Base-by-base conservation (phyloP, 1,140 invertebrate genomes). In the Drosophila melanica region DNA sequence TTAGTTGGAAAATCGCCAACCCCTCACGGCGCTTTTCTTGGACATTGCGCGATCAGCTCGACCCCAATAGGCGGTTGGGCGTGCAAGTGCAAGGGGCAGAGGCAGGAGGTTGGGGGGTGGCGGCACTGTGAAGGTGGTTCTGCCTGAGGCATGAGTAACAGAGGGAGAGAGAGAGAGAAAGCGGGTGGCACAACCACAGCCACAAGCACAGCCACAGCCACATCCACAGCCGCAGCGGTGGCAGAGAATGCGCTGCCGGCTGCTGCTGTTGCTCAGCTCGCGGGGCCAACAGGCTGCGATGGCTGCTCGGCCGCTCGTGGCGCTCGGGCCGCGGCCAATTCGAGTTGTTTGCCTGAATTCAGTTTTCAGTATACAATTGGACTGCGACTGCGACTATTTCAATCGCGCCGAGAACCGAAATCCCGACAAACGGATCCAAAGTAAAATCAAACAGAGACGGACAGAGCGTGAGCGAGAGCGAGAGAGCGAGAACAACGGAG, bases 281-380 rank as follows among this genome's bases (percentile, higher is more conserved):
- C 59, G 53, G 50, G 66, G 72, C 67, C 82, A 82, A 86, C 82
- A 86, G 82, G 82, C 82, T 86, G 81, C 81, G 81, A 82, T 80
- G 78, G 81, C 66, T 86, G 82, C 81, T 86, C 82, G 82, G 82
- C 79, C 82, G 79, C 79, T 87, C 82, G 82, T 78, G 70, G 68
- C 81, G 73, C 78, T 79, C 74, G 79, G 84, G 75, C 45, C 35
- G 50, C 58, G 72, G 80, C 77, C 80, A 75, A 81, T 77, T 80
- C 75, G 78, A 84, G 75, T 78, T 82, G 79, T 64, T 75, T 77
- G 69, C 65, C 79, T 75, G 79, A 90, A 85, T 90, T 90, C 86
- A 81, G 81, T 72, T 82, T 86, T 87, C 76, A 87, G 87, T 90
- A 84, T 90, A 69, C 81, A 74, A 79, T 90, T 90, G 85, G 87